Percentiles rank a stretch among this genome's conserved stretches.
Evolutionary conservation across 2,888 invertebrate species (phyloP).

Genomic region (Leistus spinibarbis): DNA sequence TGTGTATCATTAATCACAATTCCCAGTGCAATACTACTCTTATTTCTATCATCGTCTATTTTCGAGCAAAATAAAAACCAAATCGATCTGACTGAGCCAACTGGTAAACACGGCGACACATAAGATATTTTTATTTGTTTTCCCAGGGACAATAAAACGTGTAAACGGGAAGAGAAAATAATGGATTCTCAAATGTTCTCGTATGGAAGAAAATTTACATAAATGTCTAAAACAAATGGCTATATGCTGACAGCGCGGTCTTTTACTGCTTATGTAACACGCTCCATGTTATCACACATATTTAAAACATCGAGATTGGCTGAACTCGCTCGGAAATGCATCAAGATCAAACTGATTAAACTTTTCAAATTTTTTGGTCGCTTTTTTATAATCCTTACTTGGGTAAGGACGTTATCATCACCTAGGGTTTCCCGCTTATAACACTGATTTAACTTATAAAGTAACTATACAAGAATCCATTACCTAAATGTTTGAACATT

Average conservation of each 20-base stretch:
- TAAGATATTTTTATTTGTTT: not conserved
- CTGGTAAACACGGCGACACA: not conserved
- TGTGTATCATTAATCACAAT: slow-evolving; percentile 24
- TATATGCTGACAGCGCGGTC: not conserved
- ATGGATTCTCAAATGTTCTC: not conserved
- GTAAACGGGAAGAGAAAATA: not conserved
- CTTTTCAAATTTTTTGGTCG: not conserved
- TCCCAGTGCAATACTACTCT: not conserved
- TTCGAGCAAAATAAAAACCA: not conserved
- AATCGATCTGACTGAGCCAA: not conserved
- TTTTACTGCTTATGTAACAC: not conserved
- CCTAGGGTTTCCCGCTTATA: too few species aligned
- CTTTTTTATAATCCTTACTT: too few species aligned
- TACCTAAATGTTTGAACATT: too few species aligned
- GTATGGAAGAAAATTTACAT: not conserved
- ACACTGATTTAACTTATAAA: too few species aligned
- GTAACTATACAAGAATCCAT: too few species aligned
- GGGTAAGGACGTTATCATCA: not conserved
- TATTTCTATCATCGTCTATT: not conserved
- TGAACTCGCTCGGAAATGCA: not conserved
- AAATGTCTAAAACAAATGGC: not conserved
- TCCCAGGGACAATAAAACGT: not conserved
- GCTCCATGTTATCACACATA: not conserved
- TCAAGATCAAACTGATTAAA: not conserved
- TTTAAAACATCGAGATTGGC: not conserved